Evolutionary conservation across 2,888 invertebrate genomes (phyloP), one percentile per base, ranked within the genome.

Genomic region (Teleiodes luculella): DNA sequence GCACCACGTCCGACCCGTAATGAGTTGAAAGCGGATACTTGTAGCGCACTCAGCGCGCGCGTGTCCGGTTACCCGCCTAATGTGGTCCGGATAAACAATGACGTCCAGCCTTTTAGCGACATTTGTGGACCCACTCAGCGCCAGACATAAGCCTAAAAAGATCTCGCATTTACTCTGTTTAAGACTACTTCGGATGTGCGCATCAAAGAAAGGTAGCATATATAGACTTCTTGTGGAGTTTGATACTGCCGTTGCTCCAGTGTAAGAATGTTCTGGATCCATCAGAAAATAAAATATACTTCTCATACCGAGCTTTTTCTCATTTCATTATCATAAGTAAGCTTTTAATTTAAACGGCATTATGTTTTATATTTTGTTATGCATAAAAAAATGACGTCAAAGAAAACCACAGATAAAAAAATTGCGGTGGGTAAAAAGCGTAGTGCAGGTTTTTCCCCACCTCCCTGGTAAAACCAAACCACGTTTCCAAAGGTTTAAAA

Each of bases 11-110:
- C 86, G 81, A 79, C 70, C 86, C 79, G 85, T 89, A 89, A 89
- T 89, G 88, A 89, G 88, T 89, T 89, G 88, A 89, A 89, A 89
- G 88, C 88, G 86, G 88, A 89, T 89, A 89, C 88, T 88, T 89
- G 88, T 89, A 89, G 86, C 87, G 87, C 88, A 88, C 88, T 89
- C 88, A 88, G 83, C 76, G 76, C 83, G 87, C 80, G 84, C 88
- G 88, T 89, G 88, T 89, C 88, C 88, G 87, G 88, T 89, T 89
- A 87, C 88, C 84, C 86, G 87, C 86, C 87, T 89, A 88, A 89
- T 89, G 88, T 86, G 83, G 80, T 79, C 85, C 87, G 88, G 88
- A 88, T 89, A 89, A 89, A 89, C 88, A 89, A 89, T 87, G 88
- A 87, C 87, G 87, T 83, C 84, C 86, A 86, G 88, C 87, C 88